Percentiles rank a stretch among this genome's conserved stretches.
Evolutionary conservation across 2,888 invertebrate genomes (phyloP).

Genomic region (Chloroclysta siterata): DNA sequence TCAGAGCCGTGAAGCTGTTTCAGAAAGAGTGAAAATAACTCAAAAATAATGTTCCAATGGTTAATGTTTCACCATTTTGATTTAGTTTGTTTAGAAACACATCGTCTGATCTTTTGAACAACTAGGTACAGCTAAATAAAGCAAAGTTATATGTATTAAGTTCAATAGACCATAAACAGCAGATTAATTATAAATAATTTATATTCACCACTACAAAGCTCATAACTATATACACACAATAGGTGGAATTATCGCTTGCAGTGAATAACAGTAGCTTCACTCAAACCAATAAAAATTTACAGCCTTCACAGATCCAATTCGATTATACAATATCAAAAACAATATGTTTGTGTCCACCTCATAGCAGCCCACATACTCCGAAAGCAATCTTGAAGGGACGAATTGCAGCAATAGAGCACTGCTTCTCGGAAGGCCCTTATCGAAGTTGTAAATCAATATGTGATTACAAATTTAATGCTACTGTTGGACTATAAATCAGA

Average conservation of each 20-base stretch:
- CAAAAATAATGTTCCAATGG: too few species aligned
- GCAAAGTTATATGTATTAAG: too few species aligned
- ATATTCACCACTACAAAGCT: too few species aligned
- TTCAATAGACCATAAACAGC: too few species aligned
- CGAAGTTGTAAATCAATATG: constrained; percentile 83
- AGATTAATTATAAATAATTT: too few species aligned
- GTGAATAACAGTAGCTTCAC: constrained; percentile 12
- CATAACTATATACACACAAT: constrained; percentile 5
- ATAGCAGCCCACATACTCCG: constrained; percentile 51
- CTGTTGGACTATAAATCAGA: constrained; percentile 83
- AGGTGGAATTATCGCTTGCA: constrained; percentile 6
- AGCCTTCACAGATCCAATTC: constrained; percentile 42
- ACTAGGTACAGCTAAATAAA: too few species aligned
- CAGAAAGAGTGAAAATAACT: too few species aligned
- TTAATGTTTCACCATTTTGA: too few species aligned
- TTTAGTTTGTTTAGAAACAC: too few species aligned
- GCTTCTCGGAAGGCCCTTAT: constrained; percentile 80
- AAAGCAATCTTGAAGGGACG: constrained; percentile 69
- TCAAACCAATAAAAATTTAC: constrained; percentile 41
- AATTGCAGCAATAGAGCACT: constrained; percentile 63
- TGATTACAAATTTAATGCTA: constrained; percentile 86
- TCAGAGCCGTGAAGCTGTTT: too few species aligned
- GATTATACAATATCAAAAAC: constrained; percentile 50
- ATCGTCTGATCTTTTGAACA: too few species aligned
- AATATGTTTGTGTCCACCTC: constrained; percentile 38